Percentiles rank a stretch among this genome's conserved stretches.
Conservation (phyloP, 2,888 invertebrate species). For the Dendrolimus pini region DNA sequence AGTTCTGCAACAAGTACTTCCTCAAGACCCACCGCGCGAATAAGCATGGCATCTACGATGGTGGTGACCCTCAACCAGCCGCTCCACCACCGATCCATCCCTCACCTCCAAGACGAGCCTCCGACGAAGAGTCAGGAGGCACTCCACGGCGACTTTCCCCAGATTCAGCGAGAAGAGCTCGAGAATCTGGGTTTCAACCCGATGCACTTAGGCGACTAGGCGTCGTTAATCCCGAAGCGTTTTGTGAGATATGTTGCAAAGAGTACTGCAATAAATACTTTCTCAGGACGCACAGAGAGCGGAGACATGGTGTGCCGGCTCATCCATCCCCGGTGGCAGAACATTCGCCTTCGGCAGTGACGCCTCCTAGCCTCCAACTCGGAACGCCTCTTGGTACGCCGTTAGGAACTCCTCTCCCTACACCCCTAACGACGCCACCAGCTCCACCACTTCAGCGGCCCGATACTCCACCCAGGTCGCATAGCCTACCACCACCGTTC, state of each 20-base stretch:
- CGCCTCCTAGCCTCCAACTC: conserved; percentile 35
- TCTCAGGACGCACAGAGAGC: conserved; percentile 92
- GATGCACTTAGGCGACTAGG: conserved; percentile 87
- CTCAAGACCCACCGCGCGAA: conserved; percentile 98
- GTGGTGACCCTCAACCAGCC: conserved; percentile 48
- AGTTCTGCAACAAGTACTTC: conserved; percentile 99
- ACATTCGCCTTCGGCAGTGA: conserved; percentile 71
- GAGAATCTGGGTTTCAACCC: conserved; percentile 83
- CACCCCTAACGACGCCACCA: conserved; percentile 79
- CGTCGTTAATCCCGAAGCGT: conserved; percentile 91
- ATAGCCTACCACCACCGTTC: conserved; percentile 47
- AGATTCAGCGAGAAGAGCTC: conserved; percentile 78
- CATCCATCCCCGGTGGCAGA: conserved; percentile 48
- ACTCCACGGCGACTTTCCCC: conserved; percentile 78
- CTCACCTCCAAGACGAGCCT: conserved; percentile 65
- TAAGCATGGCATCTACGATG: conserved; percentile 95
- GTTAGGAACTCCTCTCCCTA: conserved; percentile 79
- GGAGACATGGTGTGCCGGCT: conserved; percentile 88
- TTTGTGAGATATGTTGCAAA: conserved; percentile 94
- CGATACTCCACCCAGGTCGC: conserved; percentile 74
- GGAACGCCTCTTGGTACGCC: conserved; percentile 62
- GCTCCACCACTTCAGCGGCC: conserved; percentile 84
- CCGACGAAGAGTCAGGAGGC: conserved; percentile 65
- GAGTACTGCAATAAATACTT: conserved; percentile 97
- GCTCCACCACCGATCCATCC: conserved; percentile 55